These are phyloP conservation scores for Vulpes vulpes DNA, from an alignment of 2,113 vertebrate species.

Conservation along the genomic window DNA sequence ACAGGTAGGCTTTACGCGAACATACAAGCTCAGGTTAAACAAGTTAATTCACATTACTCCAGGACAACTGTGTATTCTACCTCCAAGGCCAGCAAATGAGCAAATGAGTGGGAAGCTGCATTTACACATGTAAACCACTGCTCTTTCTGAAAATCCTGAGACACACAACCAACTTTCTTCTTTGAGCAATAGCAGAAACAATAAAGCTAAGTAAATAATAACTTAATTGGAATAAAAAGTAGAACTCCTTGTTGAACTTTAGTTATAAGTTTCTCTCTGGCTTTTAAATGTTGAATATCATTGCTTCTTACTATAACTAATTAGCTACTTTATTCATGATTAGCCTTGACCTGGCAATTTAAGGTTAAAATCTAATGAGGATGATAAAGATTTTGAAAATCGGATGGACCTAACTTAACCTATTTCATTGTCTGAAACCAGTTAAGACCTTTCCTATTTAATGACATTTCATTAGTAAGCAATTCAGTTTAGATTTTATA, in stretches of 20 bases:
- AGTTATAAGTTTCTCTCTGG: background rate
- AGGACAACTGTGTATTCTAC: background rate
- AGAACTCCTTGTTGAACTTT: background rate
- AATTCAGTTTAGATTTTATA: constrained; percentile 68
- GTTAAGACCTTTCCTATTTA: constrained; percentile 52
- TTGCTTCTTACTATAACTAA: background rate
- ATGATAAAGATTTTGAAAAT: background rate
- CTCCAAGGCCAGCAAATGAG: background rate
- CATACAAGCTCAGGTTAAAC: background rate
- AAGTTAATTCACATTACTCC: background rate
- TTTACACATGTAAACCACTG: background rate
- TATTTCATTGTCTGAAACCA: constrained; percentile 11
- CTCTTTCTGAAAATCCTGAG: background rate
- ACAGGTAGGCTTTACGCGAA: background rate
- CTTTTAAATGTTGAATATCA: background rate
- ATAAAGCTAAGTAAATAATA: background rate
- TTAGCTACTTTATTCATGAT: background rate
- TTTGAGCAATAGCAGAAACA: background rate
- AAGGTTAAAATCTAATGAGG: constrained; percentile 17
- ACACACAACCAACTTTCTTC: background rate
- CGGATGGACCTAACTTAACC: background rate
- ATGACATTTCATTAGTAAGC: constrained; percentile 74
- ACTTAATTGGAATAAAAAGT: background rate
- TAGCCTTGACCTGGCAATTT: background rate
- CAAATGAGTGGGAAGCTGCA: background rate